Evolutionary conservation across 2,113 vertebrate genomes (phyloP).

Genomic region (Tor tambroides): DNA sequence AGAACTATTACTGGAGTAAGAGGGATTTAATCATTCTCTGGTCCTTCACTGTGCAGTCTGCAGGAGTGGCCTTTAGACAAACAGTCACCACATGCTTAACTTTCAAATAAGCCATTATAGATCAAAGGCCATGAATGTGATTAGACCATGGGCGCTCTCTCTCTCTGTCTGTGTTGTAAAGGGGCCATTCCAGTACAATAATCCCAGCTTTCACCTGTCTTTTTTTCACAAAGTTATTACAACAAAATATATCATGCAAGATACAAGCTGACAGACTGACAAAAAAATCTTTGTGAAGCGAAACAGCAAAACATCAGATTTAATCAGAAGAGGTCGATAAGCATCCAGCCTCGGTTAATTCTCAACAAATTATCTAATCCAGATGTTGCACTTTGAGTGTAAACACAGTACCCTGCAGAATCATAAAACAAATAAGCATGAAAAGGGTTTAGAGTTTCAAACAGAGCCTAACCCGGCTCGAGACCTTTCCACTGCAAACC

Average conservation of each 20-base stretch:
- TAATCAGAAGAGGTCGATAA: conserved; percentile 86
- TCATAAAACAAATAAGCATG: conserved; percentile 97
- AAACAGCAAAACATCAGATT: conserved; percentile 72
- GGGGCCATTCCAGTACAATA: conserved; percentile 33
- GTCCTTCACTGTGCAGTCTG: conserved; percentile 33
- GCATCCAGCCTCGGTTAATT: conserved; percentile 85
- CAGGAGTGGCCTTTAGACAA: conserved; percentile 51
- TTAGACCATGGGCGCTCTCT: conserved; percentile 14
- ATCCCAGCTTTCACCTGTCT: conserved; percentile 53
- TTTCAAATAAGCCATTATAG: conserved; percentile 65
- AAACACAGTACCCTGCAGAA: conserved; percentile 89
- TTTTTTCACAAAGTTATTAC: conserved; percentile 50
- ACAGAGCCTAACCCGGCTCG: conserved; percentile 77
- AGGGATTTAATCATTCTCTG: conserved; percentile 30
- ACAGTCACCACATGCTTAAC: conserved; percentile 62
- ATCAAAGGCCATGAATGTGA: conserved; percentile 60
- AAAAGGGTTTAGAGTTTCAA: conserved; percentile 89
- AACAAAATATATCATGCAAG: conserved; percentile 58
- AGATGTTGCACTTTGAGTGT: conserved; percentile 91
- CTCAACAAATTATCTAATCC: conserved; percentile 99
- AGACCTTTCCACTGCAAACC: conserved; percentile 73
- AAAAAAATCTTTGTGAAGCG: conserved; percentile 57
- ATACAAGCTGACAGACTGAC: conserved; percentile 50
- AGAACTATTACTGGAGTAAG: conserved; percentile 25
- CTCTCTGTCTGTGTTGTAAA: conserved; percentile 42